phyloP scores from a whole-genome alignment of 2,797 vertebrate species.

The Girardinus metallicus region DNA sequence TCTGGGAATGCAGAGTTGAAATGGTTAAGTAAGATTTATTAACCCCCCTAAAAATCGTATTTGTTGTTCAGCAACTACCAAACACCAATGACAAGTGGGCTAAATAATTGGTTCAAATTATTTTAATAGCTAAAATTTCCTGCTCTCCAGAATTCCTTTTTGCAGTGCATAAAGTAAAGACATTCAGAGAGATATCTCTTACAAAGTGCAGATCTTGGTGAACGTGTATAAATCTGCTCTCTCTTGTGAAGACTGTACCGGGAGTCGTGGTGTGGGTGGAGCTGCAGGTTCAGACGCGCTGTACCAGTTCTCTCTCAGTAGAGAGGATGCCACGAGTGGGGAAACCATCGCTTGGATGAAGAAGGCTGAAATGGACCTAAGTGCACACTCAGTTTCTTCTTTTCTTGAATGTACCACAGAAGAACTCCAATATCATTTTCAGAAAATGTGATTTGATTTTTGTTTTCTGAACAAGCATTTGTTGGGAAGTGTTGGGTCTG shows the following conservation, averaged over 20 bases:
- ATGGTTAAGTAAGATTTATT: not conserved
- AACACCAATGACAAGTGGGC: not conserved
- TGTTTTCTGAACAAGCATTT: not conserved
- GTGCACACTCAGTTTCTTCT: not conserved
- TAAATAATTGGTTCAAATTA: not conserved
- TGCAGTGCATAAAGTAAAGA: not conserved
- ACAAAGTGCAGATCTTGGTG: not conserved
- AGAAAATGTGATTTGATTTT: not conserved
- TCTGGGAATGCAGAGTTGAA: not conserved
- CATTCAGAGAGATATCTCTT: not conserved
- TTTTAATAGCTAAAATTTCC: not conserved
- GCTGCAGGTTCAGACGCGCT: conserved; percentile 71
- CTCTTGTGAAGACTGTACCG: conserved; percentile 58
- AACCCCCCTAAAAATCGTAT: not conserved
- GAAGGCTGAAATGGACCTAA: conserved; percentile 26
- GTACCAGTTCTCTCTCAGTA: conserved; percentile 61
- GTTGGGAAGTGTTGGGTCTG: not conserved
- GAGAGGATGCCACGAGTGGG: conserved; percentile 64
- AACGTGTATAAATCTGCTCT: conserved; percentile 23
- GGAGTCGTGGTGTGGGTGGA: conserved; percentile 75
- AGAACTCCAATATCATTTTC: not conserved
- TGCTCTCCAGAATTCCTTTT: not conserved
- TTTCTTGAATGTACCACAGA: not conserved
- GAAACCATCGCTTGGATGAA: conserved; percentile 44
- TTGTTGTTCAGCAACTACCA: not conserved